Conservation (phyloP, 1,140 invertebrate genomes). For the Drosophila oshimai region DNA sequence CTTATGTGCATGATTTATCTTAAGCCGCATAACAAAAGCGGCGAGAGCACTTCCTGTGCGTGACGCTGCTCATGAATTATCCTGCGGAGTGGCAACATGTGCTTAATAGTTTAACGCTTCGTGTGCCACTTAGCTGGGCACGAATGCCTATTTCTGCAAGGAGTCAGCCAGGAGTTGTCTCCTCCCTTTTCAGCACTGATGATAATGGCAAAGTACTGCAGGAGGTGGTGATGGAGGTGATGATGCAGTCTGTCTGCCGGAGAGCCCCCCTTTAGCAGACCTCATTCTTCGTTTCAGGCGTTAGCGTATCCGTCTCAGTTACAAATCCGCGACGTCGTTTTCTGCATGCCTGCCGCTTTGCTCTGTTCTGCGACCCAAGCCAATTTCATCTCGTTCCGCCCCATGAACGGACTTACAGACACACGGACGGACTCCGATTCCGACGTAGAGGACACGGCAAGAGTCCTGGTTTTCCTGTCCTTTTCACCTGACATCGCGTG, state of each 20-base stretch:
- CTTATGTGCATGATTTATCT: constrained; percentile 43
- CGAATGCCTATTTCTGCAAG: constrained; percentile 17
- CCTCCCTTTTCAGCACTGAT: constrained; percentile 1
- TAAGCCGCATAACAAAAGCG: constrained; percentile 7
- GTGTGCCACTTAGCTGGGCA: constrained; percentile 49
- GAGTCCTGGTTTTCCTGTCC: constrained; percentile 2
- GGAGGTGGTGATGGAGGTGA: not conserved
- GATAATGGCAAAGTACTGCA: constrained; percentile 28
- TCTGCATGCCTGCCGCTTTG: constrained; percentile 15
- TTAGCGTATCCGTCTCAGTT: constrained; percentile 32
- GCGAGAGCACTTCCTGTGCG: constrained; percentile 25
- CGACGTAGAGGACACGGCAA: not conserved
- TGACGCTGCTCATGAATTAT: constrained; percentile 7
- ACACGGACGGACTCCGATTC: not conserved
- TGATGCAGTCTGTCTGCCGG: constrained; percentile 18
- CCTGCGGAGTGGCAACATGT: constrained; percentile 37
- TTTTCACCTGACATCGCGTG: constrained; percentile 19
- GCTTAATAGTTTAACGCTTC: constrained; percentile 73
- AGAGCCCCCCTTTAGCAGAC: not conserved
- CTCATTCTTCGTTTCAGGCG: constrained; percentile 42
- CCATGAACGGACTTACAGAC: not conserved
- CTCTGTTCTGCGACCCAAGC: constrained; percentile 8
- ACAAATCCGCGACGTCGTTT: constrained; percentile 56
- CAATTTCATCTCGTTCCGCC: constrained; percentile 30
- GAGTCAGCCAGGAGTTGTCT: constrained; percentile 4